These are phyloP conservation scores for Spea hammondii DNA, from an alignment of 2,797 vertebrate genomes.

Conservation along the genomic window DNA sequence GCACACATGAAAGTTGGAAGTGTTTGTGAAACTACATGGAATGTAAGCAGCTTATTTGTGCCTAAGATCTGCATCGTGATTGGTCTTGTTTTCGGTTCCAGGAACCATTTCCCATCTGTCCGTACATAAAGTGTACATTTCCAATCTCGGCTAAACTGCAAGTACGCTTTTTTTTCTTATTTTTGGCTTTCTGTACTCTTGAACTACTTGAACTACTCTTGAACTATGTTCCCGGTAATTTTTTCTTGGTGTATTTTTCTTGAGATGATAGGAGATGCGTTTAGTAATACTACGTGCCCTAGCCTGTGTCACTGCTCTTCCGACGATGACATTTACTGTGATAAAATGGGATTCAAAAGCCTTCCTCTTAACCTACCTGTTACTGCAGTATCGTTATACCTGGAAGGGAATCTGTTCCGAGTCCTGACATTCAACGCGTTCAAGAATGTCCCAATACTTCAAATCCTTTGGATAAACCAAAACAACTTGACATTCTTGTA, in stretches of 20 bases:
- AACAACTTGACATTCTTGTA: slow-evolving; percentile 65
- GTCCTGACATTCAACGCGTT: slow-evolving; percentile 57
- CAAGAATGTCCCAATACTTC: slow-evolving; percentile 59
- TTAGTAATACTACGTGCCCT: slow-evolving; percentile 54
- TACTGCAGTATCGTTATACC: slow-evolving; percentile 57
- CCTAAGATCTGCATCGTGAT: slow-evolving; percentile 10
- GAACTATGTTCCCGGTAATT: slow-evolving; percentile 25
- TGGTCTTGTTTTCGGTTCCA: background rate
- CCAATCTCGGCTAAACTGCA: slow-evolving; percentile 18
- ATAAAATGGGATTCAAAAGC: slow-evolving; percentile 54
- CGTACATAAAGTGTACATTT: slow-evolving; percentile 7
- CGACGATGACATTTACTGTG: slow-evolving; percentile 56
- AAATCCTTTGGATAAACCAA: slow-evolving; percentile 60
- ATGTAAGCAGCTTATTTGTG: slow-evolving; percentile 36
- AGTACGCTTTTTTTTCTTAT: background rate
- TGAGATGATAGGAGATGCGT: slow-evolving; percentile 37
- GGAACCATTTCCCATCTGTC: background rate
- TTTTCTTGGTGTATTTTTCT: slow-evolving; percentile 42
- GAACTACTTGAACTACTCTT: too few relatives aligned
- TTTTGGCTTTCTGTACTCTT: background rate
- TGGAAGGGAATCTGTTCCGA: slow-evolving; percentile 60
- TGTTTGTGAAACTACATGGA: background rate
- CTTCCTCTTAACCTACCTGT: slow-evolving; percentile 59
- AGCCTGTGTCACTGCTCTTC: slow-evolving; percentile 57
- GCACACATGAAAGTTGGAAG: too few relatives aligned